Evolutionary conservation across 2,113 vertebrate species (phyloP).

Genomic region (Mohoua ochrocephala): DNA sequence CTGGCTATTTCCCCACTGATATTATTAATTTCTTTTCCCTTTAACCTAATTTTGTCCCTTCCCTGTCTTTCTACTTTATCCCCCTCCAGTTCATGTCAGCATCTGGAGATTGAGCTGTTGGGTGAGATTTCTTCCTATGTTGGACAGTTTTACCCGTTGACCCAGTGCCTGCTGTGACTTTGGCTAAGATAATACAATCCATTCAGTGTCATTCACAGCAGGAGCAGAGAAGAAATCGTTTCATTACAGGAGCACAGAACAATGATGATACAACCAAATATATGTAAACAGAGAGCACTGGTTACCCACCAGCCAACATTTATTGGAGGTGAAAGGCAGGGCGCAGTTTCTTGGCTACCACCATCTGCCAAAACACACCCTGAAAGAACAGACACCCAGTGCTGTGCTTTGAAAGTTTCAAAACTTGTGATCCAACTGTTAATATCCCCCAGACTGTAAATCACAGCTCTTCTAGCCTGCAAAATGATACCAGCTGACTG

Average conservation of each 20-base stretch:
- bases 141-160: neutral
- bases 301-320: neutral
- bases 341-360: neutral
- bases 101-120: slow-evolving; percentile 1
- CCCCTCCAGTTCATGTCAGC: neutral
- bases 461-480: neutral
- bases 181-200: neutral
- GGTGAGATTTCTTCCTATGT: neutral
- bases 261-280: neutral
- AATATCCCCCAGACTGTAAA: neutral
- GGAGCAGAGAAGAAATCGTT: neutral
- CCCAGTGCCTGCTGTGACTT: slow-evolving; percentile 20
- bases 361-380: neutral
- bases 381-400: neutral
- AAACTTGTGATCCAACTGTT: neutral
- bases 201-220: slow-evolving; percentile 6
- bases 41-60: neutral
- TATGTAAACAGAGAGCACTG: neutral
- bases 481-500: slow-evolving; percentile 21
- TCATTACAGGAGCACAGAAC: neutral
- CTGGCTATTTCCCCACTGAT: neutral
- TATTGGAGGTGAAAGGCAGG: neutral
- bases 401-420: neutral
- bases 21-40: neutral
- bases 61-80: neutral